phyloP scores from a whole-genome alignment of 2,888 invertebrate genomes.

The Escarpia spicata region DNA sequence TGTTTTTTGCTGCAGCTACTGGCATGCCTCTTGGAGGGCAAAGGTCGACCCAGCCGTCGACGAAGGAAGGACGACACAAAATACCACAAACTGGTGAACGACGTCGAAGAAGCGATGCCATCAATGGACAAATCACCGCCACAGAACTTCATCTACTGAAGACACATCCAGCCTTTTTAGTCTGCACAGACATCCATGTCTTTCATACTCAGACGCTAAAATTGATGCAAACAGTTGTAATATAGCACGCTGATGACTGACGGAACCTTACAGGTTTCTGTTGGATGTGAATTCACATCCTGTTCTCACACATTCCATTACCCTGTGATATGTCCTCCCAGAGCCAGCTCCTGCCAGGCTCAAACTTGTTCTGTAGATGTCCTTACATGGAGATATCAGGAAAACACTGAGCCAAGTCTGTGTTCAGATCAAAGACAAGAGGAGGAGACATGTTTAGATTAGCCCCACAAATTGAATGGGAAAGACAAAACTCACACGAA shows the following conservation, averaged over 20 bases:
- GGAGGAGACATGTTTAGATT: background rate
- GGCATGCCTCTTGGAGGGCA: background rate
- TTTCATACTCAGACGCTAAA: background rate
- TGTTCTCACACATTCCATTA: background rate
- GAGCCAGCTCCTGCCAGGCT: background rate
- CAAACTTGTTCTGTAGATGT: background rate
- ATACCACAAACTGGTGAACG: conserved; percentile 12
- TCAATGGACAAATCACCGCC: background rate
- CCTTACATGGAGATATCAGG: background rate
- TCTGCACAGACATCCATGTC: background rate
- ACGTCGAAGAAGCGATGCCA: background rate
- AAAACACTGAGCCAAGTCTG: background rate
- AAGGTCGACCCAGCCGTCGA: background rate
- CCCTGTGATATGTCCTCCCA: background rate
- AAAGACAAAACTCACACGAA: background rate
- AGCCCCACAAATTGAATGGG: background rate
- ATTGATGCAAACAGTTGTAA: background rate
- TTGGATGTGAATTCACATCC: background rate
- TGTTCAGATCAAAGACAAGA: background rate
- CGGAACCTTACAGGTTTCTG: background rate
- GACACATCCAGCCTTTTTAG: background rate
- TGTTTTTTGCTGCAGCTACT: background rate
- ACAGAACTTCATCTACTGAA: background rate
- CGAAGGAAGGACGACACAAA: background rate
- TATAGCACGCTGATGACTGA: background rate